These are phyloP conservation scores for Athalia circularis DNA, from an alignment of 2,888 invertebrate genomes.

Conservation along the genomic window DNA sequence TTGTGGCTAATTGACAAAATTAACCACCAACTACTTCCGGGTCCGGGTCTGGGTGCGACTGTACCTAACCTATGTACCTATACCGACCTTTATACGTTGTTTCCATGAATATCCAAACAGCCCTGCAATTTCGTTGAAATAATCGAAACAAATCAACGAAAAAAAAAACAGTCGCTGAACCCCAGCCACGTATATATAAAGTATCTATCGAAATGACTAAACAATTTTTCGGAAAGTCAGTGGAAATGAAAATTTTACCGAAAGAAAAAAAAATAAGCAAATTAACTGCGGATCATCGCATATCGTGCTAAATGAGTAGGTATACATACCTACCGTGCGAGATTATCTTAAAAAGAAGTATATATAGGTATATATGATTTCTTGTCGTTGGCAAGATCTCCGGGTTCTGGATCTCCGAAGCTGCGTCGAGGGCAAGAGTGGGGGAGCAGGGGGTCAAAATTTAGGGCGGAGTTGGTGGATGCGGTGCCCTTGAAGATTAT, in stretches of 20 bases:
- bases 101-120: not conserved
- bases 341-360: not conserved
- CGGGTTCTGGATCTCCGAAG: not conserved
- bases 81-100: not conserved
- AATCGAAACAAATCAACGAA: too few species aligned
- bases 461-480: slow-evolving; percentile 15
- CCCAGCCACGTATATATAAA: too few species aligned
- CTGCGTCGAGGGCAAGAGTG: too few species aligned
- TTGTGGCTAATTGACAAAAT: slow-evolving; percentile 34
- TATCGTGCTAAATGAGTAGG: too few species aligned
- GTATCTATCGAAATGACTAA: too few species aligned
- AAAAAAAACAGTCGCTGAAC: too few species aligned
- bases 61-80: not conserved
- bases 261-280: too few species aligned
- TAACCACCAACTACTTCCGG: slow-evolving; percentile 23
- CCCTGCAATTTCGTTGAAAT: too few species aligned
- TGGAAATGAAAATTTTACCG: too few species aligned
- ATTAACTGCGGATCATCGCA: too few species aligned
- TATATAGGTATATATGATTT: not conserved
- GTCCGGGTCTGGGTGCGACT: not conserved
- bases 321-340: too few species aligned
- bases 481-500: slow-evolving; percentile 47
- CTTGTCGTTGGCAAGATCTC: not conserved
- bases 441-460: not conserved
- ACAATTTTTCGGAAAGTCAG: too few species aligned